phyloP scores from a whole-genome alignment of 2,888 invertebrate genomes.

The Odontomyia ornata region DNA sequence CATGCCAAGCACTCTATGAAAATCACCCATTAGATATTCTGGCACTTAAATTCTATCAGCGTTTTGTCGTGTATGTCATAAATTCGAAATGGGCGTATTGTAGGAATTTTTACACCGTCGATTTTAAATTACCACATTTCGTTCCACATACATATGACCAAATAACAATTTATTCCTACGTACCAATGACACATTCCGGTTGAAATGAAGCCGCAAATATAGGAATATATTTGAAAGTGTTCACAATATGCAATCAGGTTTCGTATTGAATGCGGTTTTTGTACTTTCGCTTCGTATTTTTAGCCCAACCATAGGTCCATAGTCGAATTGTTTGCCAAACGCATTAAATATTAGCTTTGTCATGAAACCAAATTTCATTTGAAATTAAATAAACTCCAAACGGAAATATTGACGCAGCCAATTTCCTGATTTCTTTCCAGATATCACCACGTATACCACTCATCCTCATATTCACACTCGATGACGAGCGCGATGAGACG shows the following conservation, averaged over 20 bases:
- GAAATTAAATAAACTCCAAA: background rate
- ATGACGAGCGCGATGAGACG: background rate
- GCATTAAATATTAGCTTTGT: background rate
- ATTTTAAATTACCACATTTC: slow-evolving; percentile 9
- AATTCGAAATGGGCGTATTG: slow-evolving; percentile 28
- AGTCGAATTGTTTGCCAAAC: background rate
- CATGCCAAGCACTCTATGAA: background rate
- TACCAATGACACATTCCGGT: slow-evolving; percentile 19
- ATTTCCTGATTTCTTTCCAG: slow-evolving; percentile 14
- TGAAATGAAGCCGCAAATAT: slow-evolving; percentile 26
- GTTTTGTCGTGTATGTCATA: slow-evolving; percentile 34
- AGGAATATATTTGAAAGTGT: slow-evolving; percentile 25
- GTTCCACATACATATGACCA: background rate
- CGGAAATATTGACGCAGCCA: background rate
- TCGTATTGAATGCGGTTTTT: slow-evolving; percentile 9
- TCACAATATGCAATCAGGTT: slow-evolving; percentile 10
- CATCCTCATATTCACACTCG: background rate
- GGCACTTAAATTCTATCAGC: slow-evolving; percentile 21
- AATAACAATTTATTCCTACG: background rate
- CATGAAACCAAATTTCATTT: slow-evolving; percentile 1
- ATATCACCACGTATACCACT: too few relatives aligned
- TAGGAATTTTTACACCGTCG: background rate
- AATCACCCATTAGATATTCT: slow-evolving; percentile 29
- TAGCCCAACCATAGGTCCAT: background rate
- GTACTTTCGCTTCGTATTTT: slow-evolving; percentile 8